Conservation (phyloP, 2,888 invertebrate species). For the Tetropium fuscum region DNA sequence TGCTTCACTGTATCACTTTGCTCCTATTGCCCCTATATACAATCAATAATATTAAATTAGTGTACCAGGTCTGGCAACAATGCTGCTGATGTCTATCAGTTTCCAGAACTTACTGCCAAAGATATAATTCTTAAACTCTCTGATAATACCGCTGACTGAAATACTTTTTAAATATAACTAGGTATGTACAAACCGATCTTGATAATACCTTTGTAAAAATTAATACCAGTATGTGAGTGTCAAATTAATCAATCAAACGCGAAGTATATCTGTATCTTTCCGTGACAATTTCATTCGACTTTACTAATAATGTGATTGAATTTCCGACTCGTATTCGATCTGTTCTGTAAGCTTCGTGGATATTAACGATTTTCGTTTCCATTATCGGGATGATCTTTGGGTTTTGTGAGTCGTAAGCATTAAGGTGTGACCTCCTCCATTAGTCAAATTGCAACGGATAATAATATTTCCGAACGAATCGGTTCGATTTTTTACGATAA, state of each 20-base stretch:
- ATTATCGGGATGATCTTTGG: background rate
- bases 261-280: conserved; percentile 3
- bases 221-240: background rate
- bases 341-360: background rate
- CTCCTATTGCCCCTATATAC: too few relatives aligned
- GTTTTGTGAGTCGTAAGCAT: background rate
- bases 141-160: too few relatives aligned
- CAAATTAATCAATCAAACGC: background rate
- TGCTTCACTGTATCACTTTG: too few relatives aligned
- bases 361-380: background rate
- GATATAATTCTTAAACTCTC: too few relatives aligned
- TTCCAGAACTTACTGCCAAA: too few relatives aligned
- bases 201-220: background rate
- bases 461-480: too few relatives aligned
- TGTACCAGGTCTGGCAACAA: too few relatives aligned
- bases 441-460: conserved; percentile 13
- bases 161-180: too few relatives aligned
- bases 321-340: background rate
- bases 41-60: too few relatives aligned
- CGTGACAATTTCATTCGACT: conserved; percentile 2
- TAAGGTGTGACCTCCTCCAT: background rate
- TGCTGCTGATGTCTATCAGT: too few relatives aligned
- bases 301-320: conserved; percentile 9
- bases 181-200: background rate
- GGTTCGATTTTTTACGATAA: too few relatives aligned